Evolutionary conservation across 2,888 invertebrate genomes (phyloP).

Genomic region (Luperina nickerlii): DNA sequence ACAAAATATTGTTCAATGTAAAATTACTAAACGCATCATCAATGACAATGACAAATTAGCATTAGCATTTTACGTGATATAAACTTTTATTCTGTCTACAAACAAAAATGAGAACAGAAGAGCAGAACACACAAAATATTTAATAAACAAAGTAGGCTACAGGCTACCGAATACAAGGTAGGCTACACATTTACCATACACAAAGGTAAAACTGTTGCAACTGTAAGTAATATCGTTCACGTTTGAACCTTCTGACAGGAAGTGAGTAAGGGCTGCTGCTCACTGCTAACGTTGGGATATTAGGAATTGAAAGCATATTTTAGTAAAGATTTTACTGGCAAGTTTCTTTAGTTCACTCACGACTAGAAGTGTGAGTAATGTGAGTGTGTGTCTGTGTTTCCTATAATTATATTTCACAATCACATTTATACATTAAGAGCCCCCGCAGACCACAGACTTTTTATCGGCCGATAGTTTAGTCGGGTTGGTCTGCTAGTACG

Average conservation of each 20-base stretch:
- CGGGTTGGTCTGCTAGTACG: no score
- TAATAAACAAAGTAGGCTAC: conserved; percentile 41
- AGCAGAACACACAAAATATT: conserved; percentile 21
- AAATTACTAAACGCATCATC: background rate
- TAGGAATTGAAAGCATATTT: background rate
- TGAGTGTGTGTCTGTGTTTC: background rate
- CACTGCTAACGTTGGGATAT: background rate
- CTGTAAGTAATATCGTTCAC: conserved; percentile 51
- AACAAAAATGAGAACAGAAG: background rate
- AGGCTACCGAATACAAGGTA: conserved; percentile 19
- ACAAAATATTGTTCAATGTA: background rate
- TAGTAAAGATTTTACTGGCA: no score
- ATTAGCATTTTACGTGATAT: background rate
- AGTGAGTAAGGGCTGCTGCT: conserved; percentile 17
- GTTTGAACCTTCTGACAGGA: conserved; percentile 34
- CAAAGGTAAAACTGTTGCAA: conserved; percentile 45
- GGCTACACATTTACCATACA: conserved; percentile 6
- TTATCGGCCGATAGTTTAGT: no score
- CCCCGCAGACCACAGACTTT: no score
- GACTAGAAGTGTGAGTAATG: background rate
- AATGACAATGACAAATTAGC: background rate
- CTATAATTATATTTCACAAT: background rate
- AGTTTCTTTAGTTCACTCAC: no score
- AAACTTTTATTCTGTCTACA: no score
- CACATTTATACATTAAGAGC: no score